Evolutionary conservation across 2,797 vertebrate species (phyloP).

Genomic region (Parauchenoglanis ngamensis): DNA sequence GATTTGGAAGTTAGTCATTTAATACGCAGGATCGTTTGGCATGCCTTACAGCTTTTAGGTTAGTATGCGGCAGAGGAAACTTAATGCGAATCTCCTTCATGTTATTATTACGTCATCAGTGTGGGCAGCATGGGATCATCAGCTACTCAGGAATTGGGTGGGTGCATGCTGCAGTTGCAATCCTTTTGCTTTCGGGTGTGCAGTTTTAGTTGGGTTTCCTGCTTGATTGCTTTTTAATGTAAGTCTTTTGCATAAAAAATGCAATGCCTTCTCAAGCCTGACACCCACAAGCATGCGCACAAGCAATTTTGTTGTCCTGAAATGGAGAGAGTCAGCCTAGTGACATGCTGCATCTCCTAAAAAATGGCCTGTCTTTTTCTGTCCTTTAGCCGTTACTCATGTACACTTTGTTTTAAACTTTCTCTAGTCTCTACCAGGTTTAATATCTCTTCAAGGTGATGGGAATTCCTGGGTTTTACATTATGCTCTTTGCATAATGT

Average conservation of each 20-base stretch:
- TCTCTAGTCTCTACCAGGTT: not conserved
- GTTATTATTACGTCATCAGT: not conserved
- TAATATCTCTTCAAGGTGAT: not conserved
- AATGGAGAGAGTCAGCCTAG: conserved; percentile 31
- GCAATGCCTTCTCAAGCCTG: not conserved
- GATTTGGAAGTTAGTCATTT: not conserved
- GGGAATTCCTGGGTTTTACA: not conserved
- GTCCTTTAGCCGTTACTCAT: conserved; percentile 46
- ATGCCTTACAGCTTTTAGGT: not conserved
- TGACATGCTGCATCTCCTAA: conserved; percentile 19
- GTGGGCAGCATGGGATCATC: not conserved
- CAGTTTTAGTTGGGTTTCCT: not conserved
- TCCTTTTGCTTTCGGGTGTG: not conserved
- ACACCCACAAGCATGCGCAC: conserved; percentile 9
- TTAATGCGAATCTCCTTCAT: not conserved
- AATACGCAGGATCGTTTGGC: not conserved
- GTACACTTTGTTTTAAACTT: not conserved
- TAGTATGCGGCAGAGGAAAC: not conserved
- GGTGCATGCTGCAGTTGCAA: not conserved
- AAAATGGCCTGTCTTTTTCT: conserved; percentile 39
- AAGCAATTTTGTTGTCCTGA: not conserved
- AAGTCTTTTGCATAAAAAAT: not conserved
- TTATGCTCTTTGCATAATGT: not conserved
- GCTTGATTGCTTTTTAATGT: not conserved
- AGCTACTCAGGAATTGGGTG: not conserved